Base-by-base conservation (phyloP, 2,888 invertebrate species). In the Perizoma flavofasciatum region DNA sequence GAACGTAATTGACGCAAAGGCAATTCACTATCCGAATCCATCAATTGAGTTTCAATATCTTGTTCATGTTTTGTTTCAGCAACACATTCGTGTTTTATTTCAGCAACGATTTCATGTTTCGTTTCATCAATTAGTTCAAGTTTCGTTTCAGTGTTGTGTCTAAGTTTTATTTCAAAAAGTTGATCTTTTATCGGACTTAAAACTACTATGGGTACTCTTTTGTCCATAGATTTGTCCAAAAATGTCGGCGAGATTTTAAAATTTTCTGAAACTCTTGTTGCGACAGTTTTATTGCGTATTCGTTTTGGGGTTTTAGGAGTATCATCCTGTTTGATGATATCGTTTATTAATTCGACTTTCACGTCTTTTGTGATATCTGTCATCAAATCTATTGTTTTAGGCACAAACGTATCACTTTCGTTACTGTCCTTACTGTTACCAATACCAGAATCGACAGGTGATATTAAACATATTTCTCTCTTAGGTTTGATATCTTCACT, bases 391-490 rank as follows among this genome's bases (percentile, higher is more conserved):
- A n/a, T 43, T 48, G 9, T 50, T 48, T 44, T 55, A 37, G 49
- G 8, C 9, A 41, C 10, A 47, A 47, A 41, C 9, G 45, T 48
- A 5, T 37, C 45, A 7, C 49, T 40, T 52, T 52, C 51, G 10
- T 51, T 55, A 44, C 58, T 58, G 10, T 58, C 57, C 40, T 61
- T 62, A 44, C 61, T 58, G 39, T 58, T 62, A 33, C 51, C 58
- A 10, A 62, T 55, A 46, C 62, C 55, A 5, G 62, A 59, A 41
- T 62, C 58, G 10, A 58, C 51, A 11, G 62, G 58, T 41, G 62
- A 62, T 35, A 88, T 52, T 78, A 67, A 61, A 83, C 4, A 22
- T 4, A 6, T 41, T 32, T 52, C 50, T 46, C 44, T 40, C 41
- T 52, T 55, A 10, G 46, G 40, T 56, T 45, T 50, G 5, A 45